Conservation (phyloP, 2,797 vertebrate species). For the Chloroceryle amazona region DNA sequence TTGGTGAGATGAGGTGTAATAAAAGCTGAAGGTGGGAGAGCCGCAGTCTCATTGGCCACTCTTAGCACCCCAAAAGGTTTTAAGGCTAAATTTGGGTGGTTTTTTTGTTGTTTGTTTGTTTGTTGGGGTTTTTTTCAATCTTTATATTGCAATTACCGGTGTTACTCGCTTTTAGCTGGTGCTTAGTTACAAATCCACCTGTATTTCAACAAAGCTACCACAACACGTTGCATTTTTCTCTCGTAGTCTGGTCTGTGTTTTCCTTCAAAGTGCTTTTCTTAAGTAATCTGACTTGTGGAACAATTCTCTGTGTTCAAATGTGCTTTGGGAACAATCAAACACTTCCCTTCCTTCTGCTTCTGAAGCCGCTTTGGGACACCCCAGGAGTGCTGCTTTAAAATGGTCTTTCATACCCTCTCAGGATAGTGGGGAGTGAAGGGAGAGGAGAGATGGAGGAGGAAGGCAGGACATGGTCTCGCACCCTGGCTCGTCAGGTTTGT, state of each 20-base stretch:
- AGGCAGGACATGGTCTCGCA: not conserved
- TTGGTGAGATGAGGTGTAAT: not conserved
- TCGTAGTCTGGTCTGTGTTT: not conserved
- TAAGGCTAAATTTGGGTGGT: not conserved
- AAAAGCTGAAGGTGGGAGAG: not conserved
- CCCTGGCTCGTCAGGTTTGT: not conserved
- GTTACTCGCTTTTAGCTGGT: not conserved
- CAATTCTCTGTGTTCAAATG: not conserved
- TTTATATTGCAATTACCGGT: not conserved
- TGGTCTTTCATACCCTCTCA: not conserved
- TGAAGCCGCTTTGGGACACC: not conserved
- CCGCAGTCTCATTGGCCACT: not conserved
- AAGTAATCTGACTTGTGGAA: not conserved
- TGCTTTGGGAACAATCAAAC: slow-evolving; percentile 21
- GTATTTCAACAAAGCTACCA: not conserved
- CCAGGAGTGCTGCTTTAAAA: not conserved
- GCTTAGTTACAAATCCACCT: not conserved
- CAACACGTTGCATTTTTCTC: not conserved
- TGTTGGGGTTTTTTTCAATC: not conserved
- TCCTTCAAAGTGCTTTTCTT: not conserved
- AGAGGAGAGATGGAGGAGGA: slow-evolving; percentile 2
- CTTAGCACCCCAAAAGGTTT: not conserved
- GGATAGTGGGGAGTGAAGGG: not conserved
- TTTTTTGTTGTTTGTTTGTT: no score
- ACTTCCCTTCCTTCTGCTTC: not conserved